Evolutionary conservation across 2,113 vertebrate genomes (phyloP).

Genomic region (Nanger granti): DNA sequence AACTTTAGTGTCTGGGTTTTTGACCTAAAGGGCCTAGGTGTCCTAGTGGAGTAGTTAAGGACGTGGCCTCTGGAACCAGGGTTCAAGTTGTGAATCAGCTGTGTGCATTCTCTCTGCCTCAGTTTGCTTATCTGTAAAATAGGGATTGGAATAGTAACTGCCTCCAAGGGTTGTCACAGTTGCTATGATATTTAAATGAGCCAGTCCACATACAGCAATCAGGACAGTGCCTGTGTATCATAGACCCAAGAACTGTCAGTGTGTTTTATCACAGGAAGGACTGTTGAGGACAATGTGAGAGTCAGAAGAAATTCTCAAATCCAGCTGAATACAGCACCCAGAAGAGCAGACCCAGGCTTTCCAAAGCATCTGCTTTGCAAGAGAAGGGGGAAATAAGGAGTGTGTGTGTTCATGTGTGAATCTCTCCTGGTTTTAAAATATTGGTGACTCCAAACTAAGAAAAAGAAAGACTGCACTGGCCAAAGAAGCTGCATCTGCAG

Average conservation of each 20-base stretch:
- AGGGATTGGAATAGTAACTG: neutral
- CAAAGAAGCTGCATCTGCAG: neutral
- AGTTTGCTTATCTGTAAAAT: neutral
- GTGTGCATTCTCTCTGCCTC: neutral
- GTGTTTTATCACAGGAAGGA: neutral
- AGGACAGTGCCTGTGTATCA: neutral
- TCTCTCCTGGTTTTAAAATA: neutral
- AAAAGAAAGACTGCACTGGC: neutral
- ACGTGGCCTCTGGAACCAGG: neutral
- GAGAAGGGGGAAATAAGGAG: neutral
- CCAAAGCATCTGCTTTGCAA: neutral
- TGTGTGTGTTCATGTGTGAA: neutral
- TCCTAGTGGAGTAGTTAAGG: too few relatives aligned
- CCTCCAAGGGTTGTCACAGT: neutral
- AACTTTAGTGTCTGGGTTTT: neutral
- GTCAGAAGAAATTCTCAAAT: neutral
- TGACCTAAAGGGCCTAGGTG: neutral
- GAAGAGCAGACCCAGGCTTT: neutral
- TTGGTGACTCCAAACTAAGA: neutral
- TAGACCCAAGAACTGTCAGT: neutral
- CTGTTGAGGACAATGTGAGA: neutral
- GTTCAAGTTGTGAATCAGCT: neutral
- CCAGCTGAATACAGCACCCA: neutral
- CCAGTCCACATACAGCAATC: neutral
- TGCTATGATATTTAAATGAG: neutral